These are phyloP conservation scores for Melopsittacus undulatus DNA, from an alignment of 2,797 vertebrate species.

Conservation along the genomic window DNA sequence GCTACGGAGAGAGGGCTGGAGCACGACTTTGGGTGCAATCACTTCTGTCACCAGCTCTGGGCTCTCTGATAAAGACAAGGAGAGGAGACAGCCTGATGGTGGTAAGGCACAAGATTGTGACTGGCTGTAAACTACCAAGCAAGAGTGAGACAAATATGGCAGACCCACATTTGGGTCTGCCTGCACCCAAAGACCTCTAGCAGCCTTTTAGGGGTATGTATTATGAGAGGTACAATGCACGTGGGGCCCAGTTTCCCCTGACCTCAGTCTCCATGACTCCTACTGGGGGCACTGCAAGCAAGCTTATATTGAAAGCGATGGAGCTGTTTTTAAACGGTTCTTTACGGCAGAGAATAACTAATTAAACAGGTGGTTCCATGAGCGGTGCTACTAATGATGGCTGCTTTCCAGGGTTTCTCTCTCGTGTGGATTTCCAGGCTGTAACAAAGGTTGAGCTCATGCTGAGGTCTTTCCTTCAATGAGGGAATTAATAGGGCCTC, in stretches of 20 bases:
- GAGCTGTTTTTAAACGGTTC: slow-evolving; percentile 41
- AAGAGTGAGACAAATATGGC: background rate
- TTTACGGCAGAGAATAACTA: slow-evolving; percentile 63
- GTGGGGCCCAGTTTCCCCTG: slow-evolving; percentile 25
- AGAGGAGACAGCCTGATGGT: background rate
- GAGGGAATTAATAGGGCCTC: slow-evolving; percentile 63
- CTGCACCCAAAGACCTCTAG: background rate
- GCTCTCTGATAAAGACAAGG: background rate
- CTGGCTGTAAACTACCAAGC: background rate
- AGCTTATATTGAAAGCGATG: slow-evolving; percentile 55
- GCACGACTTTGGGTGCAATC: background rate
- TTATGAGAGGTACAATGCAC: slow-evolving; percentile 18
- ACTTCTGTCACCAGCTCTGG: background rate
- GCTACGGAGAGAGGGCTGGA: background rate
- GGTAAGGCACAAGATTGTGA: background rate
- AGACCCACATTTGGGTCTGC: background rate
- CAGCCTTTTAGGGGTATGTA: slow-evolving; percentile 26
- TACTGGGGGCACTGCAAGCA: slow-evolving; percentile 69
- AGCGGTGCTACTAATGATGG: slow-evolving; percentile 63
- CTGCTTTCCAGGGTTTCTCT: slow-evolving; percentile 69
- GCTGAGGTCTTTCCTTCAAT: slow-evolving; percentile 69
- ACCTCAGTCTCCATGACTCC: slow-evolving; percentile 39
- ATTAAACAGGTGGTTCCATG: slow-evolving; percentile 71
- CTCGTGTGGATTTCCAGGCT: slow-evolving; percentile 66
- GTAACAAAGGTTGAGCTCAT: slow-evolving; percentile 70